Evolutionary conservation across 2,888 invertebrate genomes (phyloP).

Genomic region (Lasius fuliginosus): DNA sequence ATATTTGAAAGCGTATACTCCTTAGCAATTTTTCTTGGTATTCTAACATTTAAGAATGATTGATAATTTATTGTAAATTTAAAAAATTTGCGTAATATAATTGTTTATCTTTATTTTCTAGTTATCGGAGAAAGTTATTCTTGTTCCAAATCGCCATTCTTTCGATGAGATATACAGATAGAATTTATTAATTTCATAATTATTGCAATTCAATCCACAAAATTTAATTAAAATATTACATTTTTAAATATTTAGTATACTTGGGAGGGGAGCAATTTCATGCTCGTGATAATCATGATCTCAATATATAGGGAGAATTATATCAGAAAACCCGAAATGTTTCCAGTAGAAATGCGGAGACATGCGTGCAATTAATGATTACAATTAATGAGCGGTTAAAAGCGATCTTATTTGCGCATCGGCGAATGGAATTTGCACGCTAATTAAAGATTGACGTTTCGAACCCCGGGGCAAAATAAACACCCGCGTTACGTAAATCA

Average conservation of each 20-base stretch:
- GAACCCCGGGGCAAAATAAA: slow-evolving; percentile 58
- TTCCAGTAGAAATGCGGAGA: slow-evolving; percentile 19
- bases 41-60: not conserved
- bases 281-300: not conserved
- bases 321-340: too few species aligned
- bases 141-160: not conserved
- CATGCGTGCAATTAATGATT: slow-evolving; percentile 68
- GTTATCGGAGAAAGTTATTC: not conserved
- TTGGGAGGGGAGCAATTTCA: not conserved
- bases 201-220: not conserved
- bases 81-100: not conserved
- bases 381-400: slow-evolving; percentile 71
- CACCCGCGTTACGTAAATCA: slow-evolving; percentile 61
- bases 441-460: slow-evolving; percentile 76
- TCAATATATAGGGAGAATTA: not conserved
- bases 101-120: slow-evolving; percentile 1
- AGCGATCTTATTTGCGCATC: slow-evolving; percentile 9
- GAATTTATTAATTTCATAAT: not conserved
- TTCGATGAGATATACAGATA: not conserved
- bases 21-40: not conserved
- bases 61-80: not conserved
- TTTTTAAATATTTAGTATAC: not conserved
- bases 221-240: not conserved
- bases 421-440: slow-evolving; percentile 57
- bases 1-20: not conserved